Conservation (phyloP, 2,113 vertebrate species). For the Felis chaus region DNA sequence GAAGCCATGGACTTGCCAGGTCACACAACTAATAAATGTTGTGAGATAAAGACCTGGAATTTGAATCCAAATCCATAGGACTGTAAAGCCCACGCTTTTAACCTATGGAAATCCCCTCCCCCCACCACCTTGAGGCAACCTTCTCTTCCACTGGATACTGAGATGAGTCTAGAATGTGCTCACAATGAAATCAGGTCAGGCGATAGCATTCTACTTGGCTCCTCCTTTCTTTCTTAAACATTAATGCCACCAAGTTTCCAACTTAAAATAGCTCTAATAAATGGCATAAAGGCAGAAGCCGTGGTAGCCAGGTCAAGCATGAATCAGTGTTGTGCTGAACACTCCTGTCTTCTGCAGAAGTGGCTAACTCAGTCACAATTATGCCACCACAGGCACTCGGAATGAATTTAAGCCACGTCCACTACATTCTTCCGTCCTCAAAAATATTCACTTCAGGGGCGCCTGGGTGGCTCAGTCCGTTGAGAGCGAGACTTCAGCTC, state of each 20-base stretch:
- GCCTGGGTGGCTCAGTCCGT: too few species aligned
- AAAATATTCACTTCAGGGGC: neutral
- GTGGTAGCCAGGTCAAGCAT: neutral
- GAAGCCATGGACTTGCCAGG: neutral
- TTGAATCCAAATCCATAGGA: neutral
- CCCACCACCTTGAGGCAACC: neutral
- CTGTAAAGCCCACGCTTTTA: neutral
- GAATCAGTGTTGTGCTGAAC: neutral
- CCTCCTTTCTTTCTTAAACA: constrained; percentile 49
- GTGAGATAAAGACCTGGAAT: neutral
- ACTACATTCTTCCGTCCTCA: neutral
- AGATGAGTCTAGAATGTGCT: neutral
- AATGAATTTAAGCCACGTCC: neutral
- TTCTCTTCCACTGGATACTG: constrained; percentile 43
- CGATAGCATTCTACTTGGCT: neutral
- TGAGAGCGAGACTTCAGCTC: too few species aligned
- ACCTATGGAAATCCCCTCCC: neutral
- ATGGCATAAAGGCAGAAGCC: neutral
- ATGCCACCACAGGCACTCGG: neutral
- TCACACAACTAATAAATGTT: neutral
- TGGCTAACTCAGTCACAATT: neutral
- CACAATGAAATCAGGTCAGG: constrained; percentile 6
- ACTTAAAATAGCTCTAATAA: neutral
- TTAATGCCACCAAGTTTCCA: constrained; percentile 29
- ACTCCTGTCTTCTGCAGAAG: neutral